Evolutionary conservation across 2,113 vertebrate species (phyloP).

Genomic region (Actenoides lindsayi): DNA sequence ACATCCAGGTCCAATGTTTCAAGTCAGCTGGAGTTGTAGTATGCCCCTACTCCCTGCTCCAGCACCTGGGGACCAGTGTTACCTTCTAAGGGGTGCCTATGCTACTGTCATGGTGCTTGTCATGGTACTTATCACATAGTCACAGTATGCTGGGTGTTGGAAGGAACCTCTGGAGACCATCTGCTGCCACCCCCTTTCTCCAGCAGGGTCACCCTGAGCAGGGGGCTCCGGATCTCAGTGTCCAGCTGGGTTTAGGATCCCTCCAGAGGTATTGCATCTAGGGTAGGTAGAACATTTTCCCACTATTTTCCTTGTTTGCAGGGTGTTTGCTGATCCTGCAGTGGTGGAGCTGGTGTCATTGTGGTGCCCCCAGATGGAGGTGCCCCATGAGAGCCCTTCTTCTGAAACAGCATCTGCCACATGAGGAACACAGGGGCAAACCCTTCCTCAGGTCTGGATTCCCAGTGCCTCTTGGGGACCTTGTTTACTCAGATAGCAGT

Average conservation of each 20-base stretch:
- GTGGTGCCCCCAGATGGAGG: fast-evolving
- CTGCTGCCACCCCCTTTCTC: neutral
- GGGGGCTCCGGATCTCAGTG: neutral
- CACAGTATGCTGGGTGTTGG: neutral
- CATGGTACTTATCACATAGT: neutral
- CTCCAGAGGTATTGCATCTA: neutral
- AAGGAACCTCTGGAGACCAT: neutral
- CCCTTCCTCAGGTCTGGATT: neutral
- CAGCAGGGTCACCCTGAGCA: neutral
- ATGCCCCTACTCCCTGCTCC: neutral
- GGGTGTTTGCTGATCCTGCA: neutral
- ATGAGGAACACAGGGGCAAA: neutral
- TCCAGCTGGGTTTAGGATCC: neutral
- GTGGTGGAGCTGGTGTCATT: neutral
- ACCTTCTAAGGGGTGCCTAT: neutral
- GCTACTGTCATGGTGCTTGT: fast-evolving
- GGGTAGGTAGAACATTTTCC: neutral
- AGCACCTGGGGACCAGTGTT: fast-evolving
- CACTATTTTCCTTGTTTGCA: neutral
- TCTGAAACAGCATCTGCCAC: neutral
- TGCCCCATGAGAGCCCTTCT: neutral
- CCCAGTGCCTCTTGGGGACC: neutral
- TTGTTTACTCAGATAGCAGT: conserved; percentile 36
- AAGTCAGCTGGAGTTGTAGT: neutral
- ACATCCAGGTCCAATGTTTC: neutral